These are phyloP conservation scores for Eupleurogrammus muticus DNA, from an alignment of 2,797 vertebrate genomes.

Conservation along the genomic window DNA sequence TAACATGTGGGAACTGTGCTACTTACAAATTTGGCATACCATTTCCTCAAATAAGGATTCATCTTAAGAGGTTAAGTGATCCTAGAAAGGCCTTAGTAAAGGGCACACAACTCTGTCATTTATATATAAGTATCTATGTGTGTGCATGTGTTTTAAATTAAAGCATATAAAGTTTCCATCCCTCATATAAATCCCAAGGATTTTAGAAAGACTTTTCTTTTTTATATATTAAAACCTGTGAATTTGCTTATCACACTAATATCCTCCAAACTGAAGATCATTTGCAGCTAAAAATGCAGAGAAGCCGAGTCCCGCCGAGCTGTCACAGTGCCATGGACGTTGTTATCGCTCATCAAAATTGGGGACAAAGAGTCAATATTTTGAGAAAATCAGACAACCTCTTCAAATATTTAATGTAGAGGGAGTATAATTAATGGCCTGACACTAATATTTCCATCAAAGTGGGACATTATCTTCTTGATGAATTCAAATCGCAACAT, in stretches of 20 bases:
- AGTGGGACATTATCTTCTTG: constrained; percentile 1
- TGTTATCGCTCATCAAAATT: constrained; percentile 24
- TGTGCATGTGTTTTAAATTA: too few species aligned
- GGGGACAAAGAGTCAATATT: constrained; percentile 23
- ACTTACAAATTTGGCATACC: too few species aligned
- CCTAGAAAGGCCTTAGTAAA: too few species aligned
- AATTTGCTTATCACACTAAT: not conserved
- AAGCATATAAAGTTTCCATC: too few species aligned
- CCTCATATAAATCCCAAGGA: not conserved
- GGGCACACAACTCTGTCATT: too few species aligned
- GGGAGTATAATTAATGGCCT: constrained; percentile 14
- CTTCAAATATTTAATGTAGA: constrained; percentile 26
- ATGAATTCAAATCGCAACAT: constrained; percentile 1
- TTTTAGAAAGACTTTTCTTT: too few species aligned
- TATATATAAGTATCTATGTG: too few species aligned
- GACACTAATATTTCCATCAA: constrained; percentile 7
- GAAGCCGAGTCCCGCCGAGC: constrained; percentile 9
- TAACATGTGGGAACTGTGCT: too few species aligned
- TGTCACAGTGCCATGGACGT: constrained; percentile 10
- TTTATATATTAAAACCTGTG: not conserved
- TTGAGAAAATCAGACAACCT: constrained; percentile 32
- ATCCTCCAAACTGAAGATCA: not conserved
- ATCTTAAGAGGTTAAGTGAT: too few species aligned
- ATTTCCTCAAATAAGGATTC: too few species aligned
- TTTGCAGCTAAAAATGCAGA: constrained; percentile 7